phyloP scores from a whole-genome alignment of 2,888 invertebrate genomes.

The Mongoloraphidia duomilia region DNA sequence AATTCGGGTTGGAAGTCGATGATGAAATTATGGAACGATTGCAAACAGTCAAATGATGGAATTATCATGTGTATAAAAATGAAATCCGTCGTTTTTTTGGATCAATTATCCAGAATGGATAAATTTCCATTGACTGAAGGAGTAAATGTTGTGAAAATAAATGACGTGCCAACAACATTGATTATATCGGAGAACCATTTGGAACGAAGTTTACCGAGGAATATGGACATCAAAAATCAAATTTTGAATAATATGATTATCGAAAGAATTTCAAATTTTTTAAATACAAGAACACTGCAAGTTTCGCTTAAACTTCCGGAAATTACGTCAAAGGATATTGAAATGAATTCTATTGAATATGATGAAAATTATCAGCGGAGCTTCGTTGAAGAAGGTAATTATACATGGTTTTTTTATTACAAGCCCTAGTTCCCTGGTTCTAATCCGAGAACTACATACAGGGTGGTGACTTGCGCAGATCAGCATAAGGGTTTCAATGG shows the following conservation, averaged over 20 bases:
- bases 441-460: too few species aligned
- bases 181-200: conserved; percentile 49
- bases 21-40: conserved; percentile 59
- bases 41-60: conserved; percentile 42
- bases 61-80: conserved; percentile 64
- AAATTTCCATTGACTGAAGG: conserved; percentile 47
- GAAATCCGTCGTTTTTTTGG: conserved; percentile 66
- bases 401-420: background rate
- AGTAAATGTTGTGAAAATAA: conserved; percentile 46
- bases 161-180: conserved; percentile 20
- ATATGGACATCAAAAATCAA: conserved; percentile 49
- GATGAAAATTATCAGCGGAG: conserved; percentile 24
- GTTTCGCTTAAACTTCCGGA: conserved; percentile 50
- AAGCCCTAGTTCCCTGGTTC: too few species aligned
- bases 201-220: conserved; percentile 52
- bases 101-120: conserved; percentile 58
- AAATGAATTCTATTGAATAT: too few species aligned
- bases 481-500: too few species aligned
- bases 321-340: conserved; percentile 49
- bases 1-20: too few species aligned
- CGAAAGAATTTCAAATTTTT: conserved; percentile 53
- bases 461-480: too few species aligned
- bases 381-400: conserved; percentile 60
- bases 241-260: conserved; percentile 53
- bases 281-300: conserved; percentile 62